Evolutionary conservation across 1,140 invertebrate genomes (phyloP).

Genomic region (Halesus radiatus): DNA sequence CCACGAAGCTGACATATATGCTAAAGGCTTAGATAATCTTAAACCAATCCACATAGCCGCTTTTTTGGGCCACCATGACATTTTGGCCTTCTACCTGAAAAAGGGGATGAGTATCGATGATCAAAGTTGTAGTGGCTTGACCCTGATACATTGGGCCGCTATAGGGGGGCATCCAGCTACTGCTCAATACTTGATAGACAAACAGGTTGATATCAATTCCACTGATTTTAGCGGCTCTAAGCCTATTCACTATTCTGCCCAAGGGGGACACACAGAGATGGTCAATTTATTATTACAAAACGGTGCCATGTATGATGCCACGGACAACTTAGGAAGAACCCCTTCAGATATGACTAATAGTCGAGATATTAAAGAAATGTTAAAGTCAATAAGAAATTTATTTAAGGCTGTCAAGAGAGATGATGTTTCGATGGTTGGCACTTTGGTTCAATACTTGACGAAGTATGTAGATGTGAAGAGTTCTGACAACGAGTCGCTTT

Average conservation of each 20-base stretch:
- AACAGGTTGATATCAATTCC: not conserved
- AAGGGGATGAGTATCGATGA: not conserved
- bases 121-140: not conserved
- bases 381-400: not conserved
- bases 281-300: not conserved
- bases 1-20: too few relatives aligned
- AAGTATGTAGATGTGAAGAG: too few relatives aligned
- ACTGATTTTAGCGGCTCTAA: not conserved
- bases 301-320: not conserved
- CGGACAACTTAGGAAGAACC: not conserved
- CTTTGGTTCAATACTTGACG: too few relatives aligned
- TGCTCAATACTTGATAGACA: too few relatives aligned
- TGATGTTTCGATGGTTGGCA: too few relatives aligned
- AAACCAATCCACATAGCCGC: too few relatives aligned
- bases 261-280: too few relatives aligned
- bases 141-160: not conserved
- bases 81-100: not conserved
- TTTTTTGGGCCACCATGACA: too few relatives aligned
- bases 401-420: conserved; percentile 20
- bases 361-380: not conserved
- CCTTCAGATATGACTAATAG: not conserved
- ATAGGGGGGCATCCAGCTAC: not conserved
- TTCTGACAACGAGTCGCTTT: too few relatives aligned
- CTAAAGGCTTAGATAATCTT: too few relatives aligned
- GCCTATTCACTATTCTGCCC: not conserved